Evolutionary conservation across 2,113 vertebrate species (phyloP).

Genomic region (Mobula hypostoma): DNA sequence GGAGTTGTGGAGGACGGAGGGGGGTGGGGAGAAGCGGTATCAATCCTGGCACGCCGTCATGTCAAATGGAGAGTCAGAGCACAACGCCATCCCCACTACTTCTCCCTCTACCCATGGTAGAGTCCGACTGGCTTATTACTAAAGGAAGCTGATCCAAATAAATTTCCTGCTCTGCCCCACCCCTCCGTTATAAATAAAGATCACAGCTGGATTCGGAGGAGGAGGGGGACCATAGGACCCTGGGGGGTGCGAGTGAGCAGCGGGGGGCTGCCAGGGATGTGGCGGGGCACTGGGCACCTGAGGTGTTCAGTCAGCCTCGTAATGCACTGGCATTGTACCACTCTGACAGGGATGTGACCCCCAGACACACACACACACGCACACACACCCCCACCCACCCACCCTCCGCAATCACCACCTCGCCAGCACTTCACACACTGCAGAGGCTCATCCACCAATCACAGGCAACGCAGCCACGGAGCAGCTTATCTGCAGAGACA

Average conservation of each 20-base stretch:
- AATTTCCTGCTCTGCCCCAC: neutral
- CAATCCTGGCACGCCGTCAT: neutral
- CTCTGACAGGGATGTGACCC: too few relatives aligned
- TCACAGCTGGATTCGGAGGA: too few relatives aligned
- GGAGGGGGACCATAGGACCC: neutral
- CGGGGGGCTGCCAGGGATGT: neutral
- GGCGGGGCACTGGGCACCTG: neutral
- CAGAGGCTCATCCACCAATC: neutral
- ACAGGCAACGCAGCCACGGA: neutral
- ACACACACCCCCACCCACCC: neutral
- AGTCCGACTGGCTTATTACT: neutral
- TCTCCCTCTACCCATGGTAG: neutral
- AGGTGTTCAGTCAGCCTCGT: neutral
- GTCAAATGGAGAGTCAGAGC: neutral
- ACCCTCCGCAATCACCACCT: neutral
- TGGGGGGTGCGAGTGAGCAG: neutral
- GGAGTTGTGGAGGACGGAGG: neutral
- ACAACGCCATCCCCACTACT: too few relatives aligned
- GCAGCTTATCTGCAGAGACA: neutral
- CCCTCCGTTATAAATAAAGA: neutral
- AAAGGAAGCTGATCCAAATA: neutral
- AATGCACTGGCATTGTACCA: neutral
- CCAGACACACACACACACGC: neutral
- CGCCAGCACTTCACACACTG: neutral
- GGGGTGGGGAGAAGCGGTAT: neutral